phyloP scores from a whole-genome alignment of 2,797 vertebrate species.

The Sibirionetta formosa region DNA sequence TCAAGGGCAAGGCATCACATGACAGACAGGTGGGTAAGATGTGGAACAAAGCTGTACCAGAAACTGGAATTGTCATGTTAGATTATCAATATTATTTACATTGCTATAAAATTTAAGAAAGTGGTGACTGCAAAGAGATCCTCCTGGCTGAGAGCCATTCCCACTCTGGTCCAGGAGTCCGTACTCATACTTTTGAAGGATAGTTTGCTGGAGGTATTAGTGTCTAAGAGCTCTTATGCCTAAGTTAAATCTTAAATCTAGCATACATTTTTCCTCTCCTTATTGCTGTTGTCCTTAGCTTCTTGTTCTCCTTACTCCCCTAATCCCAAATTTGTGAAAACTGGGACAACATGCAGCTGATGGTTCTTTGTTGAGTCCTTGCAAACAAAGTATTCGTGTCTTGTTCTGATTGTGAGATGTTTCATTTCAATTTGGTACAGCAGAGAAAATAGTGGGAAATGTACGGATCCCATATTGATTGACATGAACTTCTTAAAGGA shows the following conservation, averaged over 20 bases:
- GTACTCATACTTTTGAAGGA: neutral
- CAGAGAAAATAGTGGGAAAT: neutral
- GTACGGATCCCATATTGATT: neutral
- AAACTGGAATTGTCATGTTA: neutral
- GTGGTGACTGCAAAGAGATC: neutral
- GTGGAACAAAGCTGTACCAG: neutral
- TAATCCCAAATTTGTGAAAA: neutral
- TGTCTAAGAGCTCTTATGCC: neutral
- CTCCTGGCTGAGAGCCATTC: neutral
- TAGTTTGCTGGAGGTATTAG: neutral
- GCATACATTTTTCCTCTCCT: neutral
- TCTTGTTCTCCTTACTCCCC: neutral
- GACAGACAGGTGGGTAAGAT: neutral
- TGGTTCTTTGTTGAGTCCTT: neutral
- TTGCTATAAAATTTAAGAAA: neutral
- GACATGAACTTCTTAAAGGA: neutral
- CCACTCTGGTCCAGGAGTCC: neutral
- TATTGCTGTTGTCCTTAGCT: neutral
- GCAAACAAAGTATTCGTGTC: neutral
- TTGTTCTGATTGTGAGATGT: neutral
- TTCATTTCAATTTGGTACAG: neutral
- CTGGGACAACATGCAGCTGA: accelerated
- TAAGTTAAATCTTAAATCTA: neutral
- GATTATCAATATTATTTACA: neutral
- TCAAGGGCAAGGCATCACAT: neutral